Base-by-base conservation (phyloP, 2,888 invertebrate genomes). In the Melanophora roralis region DNA sequence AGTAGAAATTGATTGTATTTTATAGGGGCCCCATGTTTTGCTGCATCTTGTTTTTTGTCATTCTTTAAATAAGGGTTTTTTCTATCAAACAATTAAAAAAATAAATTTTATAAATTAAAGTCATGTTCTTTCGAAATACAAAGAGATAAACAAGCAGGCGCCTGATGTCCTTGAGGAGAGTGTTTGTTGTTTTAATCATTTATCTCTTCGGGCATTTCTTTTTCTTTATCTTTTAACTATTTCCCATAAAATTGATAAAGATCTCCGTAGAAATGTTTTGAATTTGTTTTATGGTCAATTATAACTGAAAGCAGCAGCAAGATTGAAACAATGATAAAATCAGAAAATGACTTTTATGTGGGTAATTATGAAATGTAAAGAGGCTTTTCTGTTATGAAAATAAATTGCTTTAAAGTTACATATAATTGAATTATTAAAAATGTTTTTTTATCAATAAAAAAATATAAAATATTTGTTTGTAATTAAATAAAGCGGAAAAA, bases 1-100 rank as follows among this genome's bases (percentile, higher is more conserved):
- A 71, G 64, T 78, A 69, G 69, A 69, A 78, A 78, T 74, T 78
- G 69, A 78, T 78, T 74, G 53, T 55, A 79, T 14, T 62, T 74
- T 60, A 79, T 74, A 27, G 19, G 60, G 78, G 74, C 53, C 45
- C 68, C 36, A 8, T 69, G 69, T 45, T 38, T 67, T 67, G 40
- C 51, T 78, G 57, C 53, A 65, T 67, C 59, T 59, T 60, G 51
- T 60, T 60, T 51, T 74, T 67, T 60, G 67, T 75, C 40, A 36
- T 75, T 60, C 36, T 53, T 55, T 72, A n/a, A n/a, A n/a, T n/a
- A n/a, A 34, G 23, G 45, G 32, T 19, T 45, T 55, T 27, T 47
- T 55, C 19, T 65, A 38, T 51, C 45, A 49, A 21, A 40, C 40
- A 74, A 49, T 67, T 71, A 32, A 49, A 72, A 34, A 23, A 49